phyloP scores from a whole-genome alignment of 2,113 vertebrate species.

The Ellobius talpinus region DNA sequence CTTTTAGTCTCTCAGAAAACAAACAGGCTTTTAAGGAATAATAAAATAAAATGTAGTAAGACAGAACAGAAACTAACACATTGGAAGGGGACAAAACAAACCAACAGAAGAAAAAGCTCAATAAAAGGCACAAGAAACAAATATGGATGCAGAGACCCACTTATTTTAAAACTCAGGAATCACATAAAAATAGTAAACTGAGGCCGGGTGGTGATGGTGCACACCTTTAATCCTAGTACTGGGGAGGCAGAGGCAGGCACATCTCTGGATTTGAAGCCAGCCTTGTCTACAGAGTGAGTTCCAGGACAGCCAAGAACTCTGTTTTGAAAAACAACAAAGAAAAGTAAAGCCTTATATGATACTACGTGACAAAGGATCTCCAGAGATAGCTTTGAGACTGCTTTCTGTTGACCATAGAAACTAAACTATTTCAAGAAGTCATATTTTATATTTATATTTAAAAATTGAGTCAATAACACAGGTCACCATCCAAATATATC shows the following conservation, averaged over 20 bases:
- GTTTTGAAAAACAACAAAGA: background rate
- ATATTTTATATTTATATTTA: conserved; percentile 18
- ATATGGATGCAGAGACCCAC: background rate
- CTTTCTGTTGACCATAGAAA: background rate
- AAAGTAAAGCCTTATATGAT: background rate
- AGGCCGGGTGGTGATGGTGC: too few relatives aligned
- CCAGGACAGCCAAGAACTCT: background rate
- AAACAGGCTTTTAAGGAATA: background rate
- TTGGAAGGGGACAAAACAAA: background rate
- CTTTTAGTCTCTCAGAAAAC: background rate
- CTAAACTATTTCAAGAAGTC: background rate
- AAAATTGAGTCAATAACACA: background rate
- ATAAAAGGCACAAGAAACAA: background rate
- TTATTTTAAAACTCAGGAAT: background rate
- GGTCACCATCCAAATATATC: background rate
- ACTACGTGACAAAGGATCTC: background rate
- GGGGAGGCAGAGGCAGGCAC: too few relatives aligned
- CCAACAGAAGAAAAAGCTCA: background rate
- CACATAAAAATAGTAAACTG: background rate
- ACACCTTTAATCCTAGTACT: too few relatives aligned
- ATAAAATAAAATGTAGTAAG: background rate
- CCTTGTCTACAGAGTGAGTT: background rate
- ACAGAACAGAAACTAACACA: background rate
- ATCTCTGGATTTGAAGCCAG: background rate
- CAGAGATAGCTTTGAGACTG: background rate